These are phyloP conservation scores for Dolichopus griseipennis DNA, from an alignment of 2,888 invertebrate genomes.

Conservation along the genomic window DNA sequence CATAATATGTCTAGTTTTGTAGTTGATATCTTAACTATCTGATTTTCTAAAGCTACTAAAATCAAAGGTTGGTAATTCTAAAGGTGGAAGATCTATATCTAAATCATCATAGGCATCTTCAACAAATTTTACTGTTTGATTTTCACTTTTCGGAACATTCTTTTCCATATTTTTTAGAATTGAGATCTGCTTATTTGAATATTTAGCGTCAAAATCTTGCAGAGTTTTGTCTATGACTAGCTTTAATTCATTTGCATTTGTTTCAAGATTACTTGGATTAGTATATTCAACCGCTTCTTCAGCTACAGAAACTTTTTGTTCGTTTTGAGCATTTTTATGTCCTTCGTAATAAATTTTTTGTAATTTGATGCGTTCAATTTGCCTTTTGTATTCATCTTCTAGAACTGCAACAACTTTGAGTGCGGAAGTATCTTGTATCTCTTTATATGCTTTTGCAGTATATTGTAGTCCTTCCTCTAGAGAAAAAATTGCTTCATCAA, in stretches of 20 bases:
- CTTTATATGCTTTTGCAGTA: slow-evolving; percentile 36
- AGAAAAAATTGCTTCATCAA: slow-evolving; percentile 39
- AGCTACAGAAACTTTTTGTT: background rate
- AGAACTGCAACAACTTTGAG: slow-evolving; percentile 15
- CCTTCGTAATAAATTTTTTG: slow-evolving; percentile 16
- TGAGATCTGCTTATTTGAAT: background rate
- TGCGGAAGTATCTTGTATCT: slow-evolving; percentile 12
- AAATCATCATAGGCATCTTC: background rate
- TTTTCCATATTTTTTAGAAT: background rate
- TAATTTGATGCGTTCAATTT: slow-evolving; percentile 15
- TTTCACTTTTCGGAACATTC: background rate
- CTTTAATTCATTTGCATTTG: background rate
- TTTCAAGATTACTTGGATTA: background rate
- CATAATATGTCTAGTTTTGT: too few relatives aligned
- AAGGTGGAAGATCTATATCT: slow-evolving; percentile 13
- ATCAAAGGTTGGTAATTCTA: slow-evolving; percentile 19
- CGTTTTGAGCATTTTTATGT: background rate
- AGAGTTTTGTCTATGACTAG: background rate
- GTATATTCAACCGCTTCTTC: background rate
- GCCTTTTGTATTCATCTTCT: slow-evolving; percentile 16
- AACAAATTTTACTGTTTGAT: background rate
- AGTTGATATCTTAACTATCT: background rate
- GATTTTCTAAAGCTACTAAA: slow-evolving; percentile 1
- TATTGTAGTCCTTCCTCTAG: slow-evolving; percentile 36
- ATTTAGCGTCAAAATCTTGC: slow-evolving; percentile 7